Base-by-base conservation (phyloP, 2,888 invertebrate genomes). In the Oscheius myriophilus region DNA sequence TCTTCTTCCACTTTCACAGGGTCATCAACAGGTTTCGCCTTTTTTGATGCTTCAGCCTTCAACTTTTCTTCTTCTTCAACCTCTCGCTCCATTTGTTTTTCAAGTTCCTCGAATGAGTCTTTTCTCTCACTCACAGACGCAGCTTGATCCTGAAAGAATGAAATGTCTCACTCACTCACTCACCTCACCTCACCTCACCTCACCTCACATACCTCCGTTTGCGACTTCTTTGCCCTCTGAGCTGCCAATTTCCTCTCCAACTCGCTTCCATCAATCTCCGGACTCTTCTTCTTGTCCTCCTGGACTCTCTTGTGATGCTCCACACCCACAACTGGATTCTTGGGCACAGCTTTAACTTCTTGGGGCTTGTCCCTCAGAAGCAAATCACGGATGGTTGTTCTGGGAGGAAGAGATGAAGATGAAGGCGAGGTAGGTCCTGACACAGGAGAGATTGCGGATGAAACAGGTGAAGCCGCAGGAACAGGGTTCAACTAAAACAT, bases 171-270 rank as follows among this genome's bases (percentile, higher is more conserved):
- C n/a, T n/a, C n/a, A n/a, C n/a, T n/a, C n/a, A n/a, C n/a, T n/a
- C n/a, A n/a, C n/a, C n/a, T n/a, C n/a, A n/a, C n/a, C n/a, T n/a
- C n/a, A n/a, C n/a, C n/a, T n/a, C n/a, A n/a, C n/a, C n/a, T n/a
- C n/a, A n/a, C n/a, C n/a, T n/a, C 33, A 3, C 33, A 6, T 33
- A 33, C 33, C 33, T 33, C 33, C 33, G 33, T 9, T 9, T 33
- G 33, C 11, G 61, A 61, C 58, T 74, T 77, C 55, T 77, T 79
- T 53, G 63, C 33, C 46, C 79, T 61, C 59, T 78, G 79, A 12
- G 76, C 77, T 23, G 76, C 77, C 63, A 79, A 67, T 59, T 64
- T 68, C 65, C 68, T 70, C 61, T 77, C 79, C 59, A 79, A 49
- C 53, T 79, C 79, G 23, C 67, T 70, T 58, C 77, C 75, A 42